Conservation (phyloP, 2,888 invertebrate genomes). For the Synergus umbraculus region DNA sequence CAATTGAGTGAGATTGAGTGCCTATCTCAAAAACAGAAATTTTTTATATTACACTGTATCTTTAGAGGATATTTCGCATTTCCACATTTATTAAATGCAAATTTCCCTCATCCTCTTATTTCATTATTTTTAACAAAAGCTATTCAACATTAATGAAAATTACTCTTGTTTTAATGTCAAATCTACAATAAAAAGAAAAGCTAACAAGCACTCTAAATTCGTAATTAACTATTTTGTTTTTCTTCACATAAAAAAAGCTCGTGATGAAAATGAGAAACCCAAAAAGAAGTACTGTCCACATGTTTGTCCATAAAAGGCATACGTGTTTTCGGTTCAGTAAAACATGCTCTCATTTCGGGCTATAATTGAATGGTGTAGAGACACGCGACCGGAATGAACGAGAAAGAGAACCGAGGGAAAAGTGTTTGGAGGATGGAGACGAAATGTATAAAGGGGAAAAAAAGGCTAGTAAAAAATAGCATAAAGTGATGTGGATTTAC, state of each 20-base stretch:
- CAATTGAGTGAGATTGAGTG: background rate
- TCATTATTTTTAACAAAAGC: background rate
- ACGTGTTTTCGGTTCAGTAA: slow-evolving; percentile 1
- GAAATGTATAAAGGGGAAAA: background rate
- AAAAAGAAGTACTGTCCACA: background rate
- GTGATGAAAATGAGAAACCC: background rate
- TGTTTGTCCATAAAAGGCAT: background rate
- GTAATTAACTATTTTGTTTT: slow-evolving; percentile 1
- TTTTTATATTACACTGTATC: background rate
- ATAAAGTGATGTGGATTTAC: background rate
- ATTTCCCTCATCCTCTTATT: background rate
- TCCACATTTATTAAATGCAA: background rate
- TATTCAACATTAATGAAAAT: background rate
- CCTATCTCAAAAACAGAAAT: background rate
- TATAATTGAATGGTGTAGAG: slow-evolving; percentile 33
- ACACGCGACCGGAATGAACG: slow-evolving; percentile 38
- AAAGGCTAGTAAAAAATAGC: background rate
- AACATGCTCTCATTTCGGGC: slow-evolving; percentile 3
- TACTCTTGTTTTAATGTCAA: background rate
- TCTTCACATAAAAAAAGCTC: background rate
- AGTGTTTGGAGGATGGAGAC: slow-evolving; percentile 22
- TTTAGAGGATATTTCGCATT: background rate
- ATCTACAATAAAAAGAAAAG: background rate
- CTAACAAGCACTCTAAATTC: background rate
- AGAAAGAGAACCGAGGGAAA: slow-evolving; percentile 37